Base-by-base conservation (phyloP, 2,888 invertebrate species). In the Caenorhabditis plicata region DNA sequence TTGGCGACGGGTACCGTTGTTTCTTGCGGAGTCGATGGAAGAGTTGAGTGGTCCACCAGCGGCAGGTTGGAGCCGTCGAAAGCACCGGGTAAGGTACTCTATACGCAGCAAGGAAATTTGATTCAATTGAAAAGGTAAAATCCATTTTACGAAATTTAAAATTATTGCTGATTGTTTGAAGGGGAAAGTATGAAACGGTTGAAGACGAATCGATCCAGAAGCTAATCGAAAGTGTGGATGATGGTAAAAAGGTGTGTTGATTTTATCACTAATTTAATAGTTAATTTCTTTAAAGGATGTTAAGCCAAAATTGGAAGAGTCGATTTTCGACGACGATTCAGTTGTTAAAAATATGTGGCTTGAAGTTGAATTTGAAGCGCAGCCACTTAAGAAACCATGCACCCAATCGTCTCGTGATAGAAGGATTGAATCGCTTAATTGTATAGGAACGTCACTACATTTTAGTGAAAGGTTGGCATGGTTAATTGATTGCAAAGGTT, bases 311-410 rank as follows among this genome's bases (percentile, higher is more conserved):
- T 20, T 56, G 3, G 56, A 56, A 13, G 55, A 55, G 20, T 46
- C 45, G 13, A 7, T 41, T 4, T 25, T 47, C 3, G 40, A 33
- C 2, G 51, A 68, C 23, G 42, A 56, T 1, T 45, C 40, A 2
- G 53, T 64, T 11, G 52, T 55, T 27, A 27, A 52, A 9, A 68
- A 64, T 11, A 60, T 63, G 56, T 68, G 64, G 64, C 19, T 68
- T 1, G 62, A 64, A 9, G 27, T 64, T 9, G 32, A 31, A 20
- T 40, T 60, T 19, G 51, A 48, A 17, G 33, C 45, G 25, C n/a
- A 53, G 31, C 3, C 53, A 3, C 26, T 27, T 27, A 25, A 15
- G 17, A 26, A 26, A 15, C 15, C 22, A 3, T n/a, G n/a, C n/a
- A n/a, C n/a, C n/a, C 40, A 40, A 27, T 29, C 47, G 0, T 48